phyloP scores from a whole-genome alignment of 2,888 invertebrate genomes.

The Syritta pipiens region DNA sequence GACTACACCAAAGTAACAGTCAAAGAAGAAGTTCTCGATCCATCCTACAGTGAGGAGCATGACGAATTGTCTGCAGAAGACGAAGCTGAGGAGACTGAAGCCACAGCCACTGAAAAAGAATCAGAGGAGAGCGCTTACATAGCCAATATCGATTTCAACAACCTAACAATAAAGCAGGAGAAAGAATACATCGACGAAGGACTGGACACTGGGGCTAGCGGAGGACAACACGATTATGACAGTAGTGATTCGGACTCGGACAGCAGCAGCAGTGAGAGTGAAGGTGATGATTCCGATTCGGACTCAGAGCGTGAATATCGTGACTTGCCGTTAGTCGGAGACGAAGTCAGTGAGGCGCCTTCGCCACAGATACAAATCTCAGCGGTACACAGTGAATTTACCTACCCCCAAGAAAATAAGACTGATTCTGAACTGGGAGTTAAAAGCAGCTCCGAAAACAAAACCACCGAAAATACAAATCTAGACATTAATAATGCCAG shows the following conservation, averaged over 20 bases:
- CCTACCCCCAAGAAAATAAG: conserved; percentile 11
- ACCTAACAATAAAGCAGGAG: conserved; percentile 75
- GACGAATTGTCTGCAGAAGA: background rate
- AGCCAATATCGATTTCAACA: conserved; percentile 73
- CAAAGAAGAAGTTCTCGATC: conserved; percentile 53
- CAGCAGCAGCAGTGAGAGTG: conserved; percentile 32
- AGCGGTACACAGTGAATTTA: conserved; percentile 41
- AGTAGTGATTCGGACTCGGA: conserved; percentile 45
- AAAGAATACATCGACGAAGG: conserved; percentile 71
- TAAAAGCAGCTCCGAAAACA: background rate
- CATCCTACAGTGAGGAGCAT: conserved; percentile 13
- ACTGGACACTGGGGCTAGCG: conserved; percentile 11
- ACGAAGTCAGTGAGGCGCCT: background rate
- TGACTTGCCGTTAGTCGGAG: conserved; percentile 43
- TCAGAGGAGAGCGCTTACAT: conserved; percentile 73
- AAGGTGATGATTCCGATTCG: conserved; percentile 2
- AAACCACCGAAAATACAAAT: background rate
- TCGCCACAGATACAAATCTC: conserved; percentile 21
- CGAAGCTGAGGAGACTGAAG: background rate
- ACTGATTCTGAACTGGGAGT: conserved; percentile 41
- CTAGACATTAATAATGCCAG: background rate
- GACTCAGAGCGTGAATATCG: conserved; percentile 60
- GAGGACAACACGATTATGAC: conserved; percentile 14
- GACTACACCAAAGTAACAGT: conserved; percentile 41
- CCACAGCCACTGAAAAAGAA: background rate